Conservation (phyloP, 2,888 invertebrate species). For the Oscheius onirici region DNA sequence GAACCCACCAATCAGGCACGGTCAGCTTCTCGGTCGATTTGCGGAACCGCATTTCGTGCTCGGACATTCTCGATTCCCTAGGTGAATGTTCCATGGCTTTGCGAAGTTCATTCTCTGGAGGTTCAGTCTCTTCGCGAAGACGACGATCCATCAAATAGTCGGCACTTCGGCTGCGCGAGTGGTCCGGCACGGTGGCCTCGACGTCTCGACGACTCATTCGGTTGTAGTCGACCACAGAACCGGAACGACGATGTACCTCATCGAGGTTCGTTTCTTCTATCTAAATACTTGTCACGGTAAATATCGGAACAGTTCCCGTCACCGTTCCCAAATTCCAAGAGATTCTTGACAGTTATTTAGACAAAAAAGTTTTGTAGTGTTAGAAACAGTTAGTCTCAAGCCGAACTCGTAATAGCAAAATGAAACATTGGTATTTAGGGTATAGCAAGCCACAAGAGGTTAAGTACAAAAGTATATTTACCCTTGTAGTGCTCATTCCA, state of each 20-base stretch:
- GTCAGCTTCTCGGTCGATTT: slow-evolving; percentile 69
- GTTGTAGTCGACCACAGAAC: slow-evolving; percentile 52
- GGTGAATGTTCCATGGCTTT: slow-evolving; percentile 63
- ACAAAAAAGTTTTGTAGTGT: neutral
- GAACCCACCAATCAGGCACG: slow-evolving; percentile 68
- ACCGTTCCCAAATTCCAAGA: neutral
- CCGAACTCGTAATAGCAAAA: too few relatives aligned
- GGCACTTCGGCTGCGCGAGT: slow-evolving; percentile 68
- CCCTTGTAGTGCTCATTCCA: slow-evolving; percentile 35
- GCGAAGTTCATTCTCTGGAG: slow-evolving; percentile 71
- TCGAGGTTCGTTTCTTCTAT: slow-evolving; percentile 47
- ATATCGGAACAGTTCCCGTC: neutral
- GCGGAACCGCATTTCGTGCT: slow-evolving; percentile 70
- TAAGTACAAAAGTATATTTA: slow-evolving; percentile 1
- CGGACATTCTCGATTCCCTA: slow-evolving; percentile 53
- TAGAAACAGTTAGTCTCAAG: too few relatives aligned
- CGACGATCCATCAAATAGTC: slow-evolving; percentile 71
- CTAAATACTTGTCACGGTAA: slow-evolving; percentile 25
- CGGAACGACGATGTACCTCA: slow-evolving; percentile 53
- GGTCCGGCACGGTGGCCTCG: slow-evolving; percentile 52
- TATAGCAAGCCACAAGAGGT: neutral
- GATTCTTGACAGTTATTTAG: neutral
- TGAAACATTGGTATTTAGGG: neutral
- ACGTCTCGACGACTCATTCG: slow-evolving; percentile 61
- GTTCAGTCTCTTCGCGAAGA: slow-evolving; percentile 67